These are phyloP conservation scores for Peromyscus maniculatus DNA, from an alignment of 2,113 vertebrate genomes.

Conservation along the genomic window DNA sequence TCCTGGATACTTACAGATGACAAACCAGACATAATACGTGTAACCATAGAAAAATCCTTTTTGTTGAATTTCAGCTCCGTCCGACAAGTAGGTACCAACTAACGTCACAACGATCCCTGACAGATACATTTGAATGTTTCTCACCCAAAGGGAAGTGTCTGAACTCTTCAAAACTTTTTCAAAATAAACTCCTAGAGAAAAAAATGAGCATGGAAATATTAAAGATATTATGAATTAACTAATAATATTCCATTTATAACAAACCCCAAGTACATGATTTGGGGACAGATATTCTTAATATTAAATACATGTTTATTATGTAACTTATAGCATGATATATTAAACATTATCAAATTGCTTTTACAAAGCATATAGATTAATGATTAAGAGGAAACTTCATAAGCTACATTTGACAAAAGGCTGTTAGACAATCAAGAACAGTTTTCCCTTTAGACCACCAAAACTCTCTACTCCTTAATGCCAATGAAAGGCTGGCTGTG, in stretches of 20 bases:
- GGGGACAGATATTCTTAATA: neutral
- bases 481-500: slow-evolving; percentile 29
- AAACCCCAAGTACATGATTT: neutral
- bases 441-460: slow-evolving; percentile 39
- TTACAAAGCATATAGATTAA: slow-evolving; percentile 8
- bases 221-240: slow-evolving; percentile 47
- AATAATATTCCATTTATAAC: slow-evolving; percentile 52
- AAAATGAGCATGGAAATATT: slow-evolving; percentile 21
- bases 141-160: slow-evolving; percentile 98
- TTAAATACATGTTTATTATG: neutral
- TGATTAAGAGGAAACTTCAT: slow-evolving; percentile 12
- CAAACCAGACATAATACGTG: slow-evolving; percentile 94
- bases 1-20: slow-evolving; percentile 93
- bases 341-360: slow-evolving; percentile 40
- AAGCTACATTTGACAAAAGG: neutral
- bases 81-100: slow-evolving; percentile 90
- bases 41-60: slow-evolving; percentile 99
- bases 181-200: slow-evolving; percentile 96
- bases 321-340: slow-evolving; percentile 15
- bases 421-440: slow-evolving; percentile 46
- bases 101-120: slow-evolving; percentile 96
- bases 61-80: slow-evolving; percentile 91
- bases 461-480: neutral
- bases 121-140: slow-evolving; percentile 99
- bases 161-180: slow-evolving; percentile 99